These are phyloP conservation scores for Iselma pallidipennis DNA, from an alignment of 2,888 invertebrate species.

Conservation along the genomic window DNA sequence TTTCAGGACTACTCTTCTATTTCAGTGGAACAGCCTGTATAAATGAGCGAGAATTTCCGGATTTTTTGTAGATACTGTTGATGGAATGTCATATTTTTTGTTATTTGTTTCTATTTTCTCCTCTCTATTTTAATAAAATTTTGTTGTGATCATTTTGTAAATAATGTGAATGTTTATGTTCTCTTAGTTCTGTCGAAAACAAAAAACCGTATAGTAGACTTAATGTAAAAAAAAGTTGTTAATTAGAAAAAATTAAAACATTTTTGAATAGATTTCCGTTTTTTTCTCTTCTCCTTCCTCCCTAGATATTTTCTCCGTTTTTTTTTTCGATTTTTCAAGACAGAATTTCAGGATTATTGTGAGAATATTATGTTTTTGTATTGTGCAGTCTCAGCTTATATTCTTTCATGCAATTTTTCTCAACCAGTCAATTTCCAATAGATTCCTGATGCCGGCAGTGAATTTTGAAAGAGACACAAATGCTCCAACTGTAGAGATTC, in stretches of 20 bases:
- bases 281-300: background rate
- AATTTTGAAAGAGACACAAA: background rate
- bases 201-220: background rate
- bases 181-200: background rate
- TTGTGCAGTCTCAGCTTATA: background rate
- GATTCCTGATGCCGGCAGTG: background rate
- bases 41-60: background rate
- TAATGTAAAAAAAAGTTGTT: background rate
- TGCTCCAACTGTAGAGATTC: slow-evolving; percentile 30
- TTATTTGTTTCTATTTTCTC: background rate
- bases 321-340: background rate
- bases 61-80: background rate
- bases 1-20: background rate
- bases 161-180: background rate
- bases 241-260: background rate
- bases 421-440: background rate
- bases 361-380: background rate
- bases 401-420: background rate
- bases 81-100: background rate
- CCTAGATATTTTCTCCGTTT: background rate
- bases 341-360: background rate
- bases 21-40: background rate
- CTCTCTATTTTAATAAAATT: no score
- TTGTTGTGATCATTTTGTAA: background rate
- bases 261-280: background rate